Conservation (phyloP, 2,888 invertebrate genomes). For the Tigriopus californicus region DNA sequence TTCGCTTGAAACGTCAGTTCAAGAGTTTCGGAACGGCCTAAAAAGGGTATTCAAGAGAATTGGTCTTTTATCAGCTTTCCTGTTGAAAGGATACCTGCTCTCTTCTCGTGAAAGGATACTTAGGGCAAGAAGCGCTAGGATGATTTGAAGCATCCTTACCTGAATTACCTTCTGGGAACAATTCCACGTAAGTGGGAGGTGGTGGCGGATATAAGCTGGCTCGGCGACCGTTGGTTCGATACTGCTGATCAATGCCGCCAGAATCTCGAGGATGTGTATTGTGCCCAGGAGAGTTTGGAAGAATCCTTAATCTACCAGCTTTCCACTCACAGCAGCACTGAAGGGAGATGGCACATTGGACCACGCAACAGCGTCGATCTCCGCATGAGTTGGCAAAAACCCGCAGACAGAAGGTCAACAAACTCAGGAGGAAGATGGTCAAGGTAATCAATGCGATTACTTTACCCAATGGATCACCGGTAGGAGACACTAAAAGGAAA, state of each 20-base stretch:
- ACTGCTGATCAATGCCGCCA: neutral
- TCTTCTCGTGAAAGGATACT: no score
- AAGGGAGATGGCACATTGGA: neutral
- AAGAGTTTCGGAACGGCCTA: no score
- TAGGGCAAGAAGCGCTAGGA: no score
- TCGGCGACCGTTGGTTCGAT: neutral
- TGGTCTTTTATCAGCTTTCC: no score
- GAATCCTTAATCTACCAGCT: neutral
- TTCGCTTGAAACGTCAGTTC: no score
- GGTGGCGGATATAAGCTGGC: neutral
- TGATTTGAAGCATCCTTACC: neutral
- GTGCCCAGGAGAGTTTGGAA: neutral
- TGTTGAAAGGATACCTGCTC: no score
- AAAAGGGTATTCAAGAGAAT: no score
- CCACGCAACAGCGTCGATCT: neutral
- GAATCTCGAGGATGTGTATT: neutral
- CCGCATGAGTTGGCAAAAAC: neutral
- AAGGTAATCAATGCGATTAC: neutral
- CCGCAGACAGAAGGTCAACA: neutral
- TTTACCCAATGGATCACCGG: neutral
- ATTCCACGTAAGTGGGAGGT: neutral
- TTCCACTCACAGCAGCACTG: conserved; percentile 5
- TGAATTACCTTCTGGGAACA: neutral
- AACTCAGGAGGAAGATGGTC: neutral
- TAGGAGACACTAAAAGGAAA: neutral